Evolutionary conservation across 1,140 invertebrate species (phyloP).

Genomic region (Arion vulgaris): DNA sequence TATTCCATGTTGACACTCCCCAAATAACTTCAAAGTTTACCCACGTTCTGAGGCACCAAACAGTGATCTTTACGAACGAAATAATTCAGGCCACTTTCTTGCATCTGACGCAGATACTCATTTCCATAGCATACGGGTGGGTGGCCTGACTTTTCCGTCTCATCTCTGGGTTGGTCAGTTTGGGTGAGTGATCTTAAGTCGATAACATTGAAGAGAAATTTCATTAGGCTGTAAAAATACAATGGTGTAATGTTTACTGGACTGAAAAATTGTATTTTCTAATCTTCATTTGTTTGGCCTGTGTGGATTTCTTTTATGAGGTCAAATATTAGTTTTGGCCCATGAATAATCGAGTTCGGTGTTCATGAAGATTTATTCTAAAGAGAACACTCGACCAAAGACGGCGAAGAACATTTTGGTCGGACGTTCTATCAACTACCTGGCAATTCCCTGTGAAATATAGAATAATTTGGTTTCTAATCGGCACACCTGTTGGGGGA

Average conservation of each 20-base stretch:
- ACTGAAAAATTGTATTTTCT: neutral
- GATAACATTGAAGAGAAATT: neutral
- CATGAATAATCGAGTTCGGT: neutral
- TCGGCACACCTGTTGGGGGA: constrained; percentile 10
- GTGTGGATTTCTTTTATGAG: neutral
- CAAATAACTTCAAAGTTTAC: constrained; percentile 17
- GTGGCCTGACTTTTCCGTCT: neutral
- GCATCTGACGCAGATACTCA: neutral
- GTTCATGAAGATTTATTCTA: neutral
- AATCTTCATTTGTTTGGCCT: neutral
- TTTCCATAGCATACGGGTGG: neutral
- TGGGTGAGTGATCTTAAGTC: neutral
- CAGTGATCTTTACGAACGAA: neutral
- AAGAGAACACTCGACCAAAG: neutral
- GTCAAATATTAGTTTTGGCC: neutral
- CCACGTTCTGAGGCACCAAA: neutral
- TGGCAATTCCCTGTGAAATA: neutral
- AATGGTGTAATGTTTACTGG: neutral
- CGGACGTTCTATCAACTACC: neutral
- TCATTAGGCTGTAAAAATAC: neutral
- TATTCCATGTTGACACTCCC: neutral
- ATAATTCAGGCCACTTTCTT: neutral
- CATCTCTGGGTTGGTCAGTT: neutral
- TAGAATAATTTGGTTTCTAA: neutral
- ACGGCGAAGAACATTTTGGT: neutral